Evolutionary conservation across 2,888 invertebrate genomes (phyloP).

Genomic region (Acanthopleura granulata): DNA sequence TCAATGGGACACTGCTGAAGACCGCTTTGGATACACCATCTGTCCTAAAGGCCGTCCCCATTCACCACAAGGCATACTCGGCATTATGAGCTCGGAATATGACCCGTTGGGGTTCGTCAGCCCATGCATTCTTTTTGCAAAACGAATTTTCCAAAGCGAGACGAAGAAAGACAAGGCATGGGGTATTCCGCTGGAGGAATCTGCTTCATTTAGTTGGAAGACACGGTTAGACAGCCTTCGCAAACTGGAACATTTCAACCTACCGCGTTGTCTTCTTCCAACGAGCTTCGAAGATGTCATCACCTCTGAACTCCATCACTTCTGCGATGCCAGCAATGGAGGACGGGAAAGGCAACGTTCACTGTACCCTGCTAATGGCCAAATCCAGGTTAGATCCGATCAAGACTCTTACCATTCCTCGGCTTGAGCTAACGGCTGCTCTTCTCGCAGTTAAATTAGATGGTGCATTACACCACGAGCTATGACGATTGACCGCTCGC

Average conservation of each 20-base stretch:
- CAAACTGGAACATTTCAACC: neutral
- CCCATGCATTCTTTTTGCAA: neutral
- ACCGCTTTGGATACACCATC: conserved; percentile 25
- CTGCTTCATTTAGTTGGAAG: neutral
- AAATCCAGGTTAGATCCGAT: conserved; percentile 21
- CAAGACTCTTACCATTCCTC: conserved; percentile 21
- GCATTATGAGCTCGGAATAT: neutral
- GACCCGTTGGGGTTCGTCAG: conserved; percentile 12
- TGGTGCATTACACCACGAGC: neutral
- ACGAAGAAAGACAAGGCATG: neutral
- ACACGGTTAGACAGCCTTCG: neutral
- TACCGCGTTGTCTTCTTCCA: neutral
- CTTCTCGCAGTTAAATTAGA: neutral
- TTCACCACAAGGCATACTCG: neutral
- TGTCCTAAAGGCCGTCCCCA: conserved; percentile 9
- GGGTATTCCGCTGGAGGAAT: neutral
- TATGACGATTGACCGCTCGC: conserved; percentile 18
- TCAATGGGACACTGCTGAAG: conserved; percentile 2
- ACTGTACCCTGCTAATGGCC: neutral
- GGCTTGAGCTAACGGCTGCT: conserved; percentile 21
- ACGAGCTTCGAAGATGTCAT: neutral
- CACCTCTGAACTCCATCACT: neutral
- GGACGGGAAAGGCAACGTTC: neutral
- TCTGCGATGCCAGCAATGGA: neutral
- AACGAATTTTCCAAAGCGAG: neutral